A percentile compares a stretch with the other conserved stretches of the same genome.
Evolutionary conservation across 2,888 invertebrate genomes (phyloP).

Genomic region (Malthinus seriepunctatus): DNA sequence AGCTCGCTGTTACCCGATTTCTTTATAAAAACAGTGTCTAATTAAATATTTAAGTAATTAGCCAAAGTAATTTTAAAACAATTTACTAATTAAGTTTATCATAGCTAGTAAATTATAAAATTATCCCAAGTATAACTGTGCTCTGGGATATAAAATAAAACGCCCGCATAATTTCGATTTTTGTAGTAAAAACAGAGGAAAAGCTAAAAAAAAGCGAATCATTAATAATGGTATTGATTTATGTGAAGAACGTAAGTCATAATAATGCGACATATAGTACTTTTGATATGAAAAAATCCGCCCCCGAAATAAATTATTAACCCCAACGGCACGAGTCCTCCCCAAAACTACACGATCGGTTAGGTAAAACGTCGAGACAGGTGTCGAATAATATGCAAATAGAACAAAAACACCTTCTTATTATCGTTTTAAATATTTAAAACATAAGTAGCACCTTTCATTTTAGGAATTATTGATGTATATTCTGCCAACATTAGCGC

Average conservation of each 20-base stretch:
- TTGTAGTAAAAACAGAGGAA: too few species aligned
- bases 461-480: slow-evolving; percentile 34
- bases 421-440: slow-evolving; percentile 56
- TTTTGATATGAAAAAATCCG: slow-evolving; percentile 15
- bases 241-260: slow-evolving; percentile 15
- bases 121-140: too few species aligned
- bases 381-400: slow-evolving; percentile 53
- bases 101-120: too few species aligned
- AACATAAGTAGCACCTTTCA: slow-evolving; percentile 56
- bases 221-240: slow-evolving; percentile 13
- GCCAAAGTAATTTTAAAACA: too few species aligned
- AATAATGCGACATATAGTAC: slow-evolving; percentile 20
- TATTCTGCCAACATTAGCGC: slow-evolving; percentile 30
- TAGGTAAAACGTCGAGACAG: slow-evolving; percentile 39
- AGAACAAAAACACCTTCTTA: slow-evolving; percentile 45
- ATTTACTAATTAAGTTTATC: too few species aligned
- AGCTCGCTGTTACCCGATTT: too few species aligned
- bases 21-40: too few species aligned
- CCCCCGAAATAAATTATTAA: slow-evolving; percentile 26
- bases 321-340: slow-evolving; percentile 14
- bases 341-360: slow-evolving; percentile 12
- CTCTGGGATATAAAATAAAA: too few species aligned
- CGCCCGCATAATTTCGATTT: too few species aligned
- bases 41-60: too few species aligned
- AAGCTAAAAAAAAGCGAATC: background rate